phyloP scores from a whole-genome alignment of 2,888 invertebrate genomes.

The Loripinus fragilis region DNA sequence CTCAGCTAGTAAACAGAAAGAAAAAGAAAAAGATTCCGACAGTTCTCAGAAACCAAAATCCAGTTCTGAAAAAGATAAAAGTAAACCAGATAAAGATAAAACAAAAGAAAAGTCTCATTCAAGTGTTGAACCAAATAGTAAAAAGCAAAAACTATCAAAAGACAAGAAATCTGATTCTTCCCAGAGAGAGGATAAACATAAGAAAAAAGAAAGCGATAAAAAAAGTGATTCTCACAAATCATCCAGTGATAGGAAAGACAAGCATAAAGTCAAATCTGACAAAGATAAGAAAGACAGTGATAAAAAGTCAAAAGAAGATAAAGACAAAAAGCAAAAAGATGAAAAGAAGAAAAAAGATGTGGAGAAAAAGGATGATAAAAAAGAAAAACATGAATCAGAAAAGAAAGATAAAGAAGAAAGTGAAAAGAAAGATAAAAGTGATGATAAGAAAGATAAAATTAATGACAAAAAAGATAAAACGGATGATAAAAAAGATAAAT shows the following conservation, averaged over 20 bases:
- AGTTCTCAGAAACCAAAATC: slow-evolving; percentile 41
- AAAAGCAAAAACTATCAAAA: slow-evolving; percentile 59
- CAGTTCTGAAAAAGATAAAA: slow-evolving; percentile 42
- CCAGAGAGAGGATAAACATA: slow-evolving; percentile 63
- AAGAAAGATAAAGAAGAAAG: slow-evolving; percentile 46
- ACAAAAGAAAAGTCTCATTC: slow-evolving; percentile 30
- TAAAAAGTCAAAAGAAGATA: slow-evolving; percentile 41
- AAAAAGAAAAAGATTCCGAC: slow-evolving; percentile 24
- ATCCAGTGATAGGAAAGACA: slow-evolving; percentile 52
- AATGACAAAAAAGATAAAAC: slow-evolving; percentile 50
- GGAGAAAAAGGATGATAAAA: slow-evolving; percentile 49
- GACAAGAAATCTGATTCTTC: slow-evolving; percentile 56
- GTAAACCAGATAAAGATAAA: slow-evolving; percentile 43
- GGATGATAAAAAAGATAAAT: slow-evolving; percentile 47
- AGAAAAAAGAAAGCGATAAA: slow-evolving; percentile 70
- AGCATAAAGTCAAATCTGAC: slow-evolving; percentile 55
- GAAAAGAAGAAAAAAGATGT: slow-evolving; percentile 43
- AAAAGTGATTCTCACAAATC: slow-evolving; percentile 56
- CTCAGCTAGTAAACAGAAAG: slow-evolving; percentile 40
- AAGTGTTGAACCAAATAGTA: slow-evolving; percentile 54
- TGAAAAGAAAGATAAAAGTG: slow-evolving; percentile 44
- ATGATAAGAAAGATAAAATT: slow-evolving; percentile 50
- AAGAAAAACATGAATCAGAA: slow-evolving; percentile 36
- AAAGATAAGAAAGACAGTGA: slow-evolving; percentile 57
- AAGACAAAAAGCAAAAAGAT: slow-evolving; percentile 40